Percentiles rank a stretch among this genome's conserved stretches.
Evolutionary conservation across 2,888 invertebrate genomes (phyloP).

Genomic region (Rhodophaea formosa): DNA sequence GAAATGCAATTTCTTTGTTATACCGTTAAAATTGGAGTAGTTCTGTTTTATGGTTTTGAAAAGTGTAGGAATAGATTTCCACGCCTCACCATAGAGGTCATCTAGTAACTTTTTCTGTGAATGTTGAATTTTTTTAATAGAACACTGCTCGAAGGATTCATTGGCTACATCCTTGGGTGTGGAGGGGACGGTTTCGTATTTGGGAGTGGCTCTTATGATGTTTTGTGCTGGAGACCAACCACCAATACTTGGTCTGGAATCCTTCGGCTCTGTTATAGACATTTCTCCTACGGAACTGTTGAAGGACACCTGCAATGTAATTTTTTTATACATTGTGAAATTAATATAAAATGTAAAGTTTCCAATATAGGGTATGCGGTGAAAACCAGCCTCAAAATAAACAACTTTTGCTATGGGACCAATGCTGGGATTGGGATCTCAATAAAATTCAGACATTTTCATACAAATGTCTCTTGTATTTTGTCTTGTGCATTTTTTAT

Average conservation of each 20-base stretch:
- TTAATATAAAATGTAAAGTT: no score
- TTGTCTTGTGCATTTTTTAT: no score
- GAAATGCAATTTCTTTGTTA: constrained; percentile 60
- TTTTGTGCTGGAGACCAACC: constrained; percentile 73
- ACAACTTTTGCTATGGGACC: no score
- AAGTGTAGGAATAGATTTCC: constrained; percentile 75
- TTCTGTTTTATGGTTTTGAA: constrained; percentile 58
- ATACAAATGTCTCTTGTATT: no score
- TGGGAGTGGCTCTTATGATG: constrained; percentile 63
- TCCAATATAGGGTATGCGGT: no score
- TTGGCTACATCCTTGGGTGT: constrained; percentile 62
- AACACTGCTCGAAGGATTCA: constrained; percentile 65
- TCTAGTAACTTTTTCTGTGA: constrained; percentile 70
- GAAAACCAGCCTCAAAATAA: no score
- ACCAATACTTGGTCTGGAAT: constrained; percentile 49
- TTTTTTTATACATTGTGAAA: no score
- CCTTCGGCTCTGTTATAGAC: constrained; percentile 36
- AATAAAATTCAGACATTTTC: no score
- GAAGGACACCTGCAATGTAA: constrained; percentile 65
- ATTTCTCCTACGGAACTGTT: constrained; percentile 46
- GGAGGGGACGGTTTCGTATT: constrained; percentile 52
- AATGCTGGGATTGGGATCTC: no score
- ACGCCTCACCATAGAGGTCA: constrained; percentile 79
- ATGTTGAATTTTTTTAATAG: constrained; percentile 61
- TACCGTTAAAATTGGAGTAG: constrained; percentile 46